A percentile compares a stretch with the other conserved stretches of the same genome.
Evolutionary conservation across 2,113 vertebrate genomes (phyloP).

Genomic region (Austrofundulus limnaeus): DNA sequence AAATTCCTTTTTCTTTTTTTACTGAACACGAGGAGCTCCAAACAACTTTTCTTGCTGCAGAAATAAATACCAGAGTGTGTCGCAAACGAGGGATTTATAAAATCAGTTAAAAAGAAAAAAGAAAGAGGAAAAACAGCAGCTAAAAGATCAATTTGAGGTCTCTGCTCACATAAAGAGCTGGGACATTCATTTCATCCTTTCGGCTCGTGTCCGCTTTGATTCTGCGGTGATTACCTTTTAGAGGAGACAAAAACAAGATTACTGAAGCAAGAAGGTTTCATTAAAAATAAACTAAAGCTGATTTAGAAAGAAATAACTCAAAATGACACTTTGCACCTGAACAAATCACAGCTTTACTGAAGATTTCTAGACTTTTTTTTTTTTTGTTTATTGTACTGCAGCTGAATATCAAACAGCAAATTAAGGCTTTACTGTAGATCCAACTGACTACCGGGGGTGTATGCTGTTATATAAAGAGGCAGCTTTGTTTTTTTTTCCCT

Average conservation of each 20-base stretch:
- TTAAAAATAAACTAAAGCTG: conserved; percentile 5
- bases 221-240: conserved; percentile 9
- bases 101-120: neutral
- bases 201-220: neutral
- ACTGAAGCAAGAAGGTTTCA: conserved; percentile 19
- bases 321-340: neutral
- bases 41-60: too few species aligned
- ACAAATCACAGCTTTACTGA: neutral
- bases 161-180: conserved; percentile 1
- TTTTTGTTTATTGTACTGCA: neutral
- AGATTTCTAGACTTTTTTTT: neutral
- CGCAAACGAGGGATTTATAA: too few species aligned
- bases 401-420: conserved; percentile 10
- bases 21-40: too few species aligned
- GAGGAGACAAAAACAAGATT: conserved; percentile 6
- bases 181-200: neutral
- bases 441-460: neutral
- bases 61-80: too few species aligned
- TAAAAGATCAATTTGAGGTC: conserved; percentile 11
- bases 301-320: conserved; percentile 4
- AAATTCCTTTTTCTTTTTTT: too few species aligned
- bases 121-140: neutral
- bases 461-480: conserved; percentile 1
- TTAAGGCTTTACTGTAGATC: neutral
- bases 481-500: conserved; percentile 5